phyloP scores from a whole-genome alignment of 2,888 invertebrate genomes.

The Xestia c-nigrum region DNA sequence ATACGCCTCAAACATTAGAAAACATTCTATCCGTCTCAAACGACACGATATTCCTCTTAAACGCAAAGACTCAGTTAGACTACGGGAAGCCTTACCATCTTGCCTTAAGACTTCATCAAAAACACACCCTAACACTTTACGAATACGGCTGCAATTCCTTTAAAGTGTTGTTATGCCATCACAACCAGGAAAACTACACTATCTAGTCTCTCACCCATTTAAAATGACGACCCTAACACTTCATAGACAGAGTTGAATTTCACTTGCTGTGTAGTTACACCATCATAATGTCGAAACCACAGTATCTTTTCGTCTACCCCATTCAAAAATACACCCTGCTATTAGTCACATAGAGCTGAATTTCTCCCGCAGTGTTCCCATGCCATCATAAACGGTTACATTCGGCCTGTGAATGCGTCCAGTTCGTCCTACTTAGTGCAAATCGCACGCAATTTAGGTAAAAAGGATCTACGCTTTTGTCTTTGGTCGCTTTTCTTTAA shows the following conservation, averaged over 20 bases:
- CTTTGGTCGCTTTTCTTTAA: conserved; percentile 38
- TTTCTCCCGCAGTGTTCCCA: neutral
- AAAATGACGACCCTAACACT: conserved; percentile 9
- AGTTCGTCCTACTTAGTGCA: conserved; percentile 61
- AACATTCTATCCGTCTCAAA: conserved; percentile 60
- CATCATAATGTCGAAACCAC: conserved; percentile 22
- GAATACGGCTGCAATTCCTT: conserved; percentile 15
- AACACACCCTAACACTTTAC: neutral
- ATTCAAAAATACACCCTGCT: conserved; percentile 15
- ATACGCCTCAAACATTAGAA: conserved; percentile 43
- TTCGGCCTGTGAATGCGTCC: conserved; percentile 47
- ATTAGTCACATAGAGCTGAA: neutral
- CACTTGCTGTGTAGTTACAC: neutral
- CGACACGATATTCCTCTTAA: conserved; percentile 64
- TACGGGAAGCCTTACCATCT: conserved; percentile 36
- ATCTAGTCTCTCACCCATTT: neutral
- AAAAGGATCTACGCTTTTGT: conserved; percentile 61
- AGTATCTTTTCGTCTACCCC: neutral
- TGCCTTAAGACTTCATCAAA: conserved; percentile 7
- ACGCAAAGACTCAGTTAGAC: conserved; percentile 59
- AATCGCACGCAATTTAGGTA: conserved; percentile 67
- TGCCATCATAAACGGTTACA: conserved; percentile 62
- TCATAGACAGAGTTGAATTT: conserved; percentile 13
- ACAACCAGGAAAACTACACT: conserved; percentile 10
- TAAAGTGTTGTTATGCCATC: neutral